phyloP scores from a whole-genome alignment of 1,140 invertebrate genomes.

The Zophobas atratus region DNA sequence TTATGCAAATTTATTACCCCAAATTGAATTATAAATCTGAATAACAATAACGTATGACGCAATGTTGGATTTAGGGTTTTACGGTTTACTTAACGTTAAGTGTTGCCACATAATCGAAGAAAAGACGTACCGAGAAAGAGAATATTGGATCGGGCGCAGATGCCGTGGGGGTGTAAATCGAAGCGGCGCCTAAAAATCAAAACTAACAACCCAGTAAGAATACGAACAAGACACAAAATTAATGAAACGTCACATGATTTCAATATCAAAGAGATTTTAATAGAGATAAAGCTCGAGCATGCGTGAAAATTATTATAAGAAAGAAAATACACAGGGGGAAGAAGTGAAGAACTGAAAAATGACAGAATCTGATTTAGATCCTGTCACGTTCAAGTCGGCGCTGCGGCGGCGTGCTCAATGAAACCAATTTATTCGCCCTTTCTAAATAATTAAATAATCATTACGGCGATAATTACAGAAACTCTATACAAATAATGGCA shows the following conservation, averaged over 20 bases:
- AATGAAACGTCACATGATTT: slow-evolving; percentile 68
- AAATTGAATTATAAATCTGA: slow-evolving; percentile 68
- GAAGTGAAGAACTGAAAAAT: slow-evolving; percentile 55
- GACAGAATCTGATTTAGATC: slow-evolving; percentile 55
- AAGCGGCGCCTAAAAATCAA: slow-evolving; percentile 54
- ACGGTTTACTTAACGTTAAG: slow-evolving; percentile 51
- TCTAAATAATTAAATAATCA: not conserved
- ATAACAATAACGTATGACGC: slow-evolving; percentile 66
- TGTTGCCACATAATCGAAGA: not conserved
- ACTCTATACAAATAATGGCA: not conserved
- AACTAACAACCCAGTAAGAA: slow-evolving; percentile 58
- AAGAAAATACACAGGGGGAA: slow-evolving; percentile 61
- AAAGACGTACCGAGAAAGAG: not conserved
- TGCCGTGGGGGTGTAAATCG: slow-evolving; percentile 29
- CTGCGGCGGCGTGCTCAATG: slow-evolving; percentile 31
- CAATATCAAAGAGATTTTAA: slow-evolving; percentile 69
- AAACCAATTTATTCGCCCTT: slow-evolving; percentile 20
- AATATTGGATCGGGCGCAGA: not conserved
- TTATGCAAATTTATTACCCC: slow-evolving; percentile 66
- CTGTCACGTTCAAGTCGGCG: slow-evolving; percentile 35
- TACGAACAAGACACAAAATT: slow-evolving; percentile 66
- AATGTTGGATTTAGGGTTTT: slow-evolving; percentile 61
- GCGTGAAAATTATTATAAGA: slow-evolving; percentile 68
- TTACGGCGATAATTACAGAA: not conserved
- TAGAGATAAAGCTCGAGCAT: slow-evolving; percentile 65